Percentiles rank a stretch among this genome's conserved stretches.
These are phyloP conservation scores for Gouania willdenowi DNA, from an alignment of 2,797 vertebrate species.

Conservation along the genomic window DNA sequence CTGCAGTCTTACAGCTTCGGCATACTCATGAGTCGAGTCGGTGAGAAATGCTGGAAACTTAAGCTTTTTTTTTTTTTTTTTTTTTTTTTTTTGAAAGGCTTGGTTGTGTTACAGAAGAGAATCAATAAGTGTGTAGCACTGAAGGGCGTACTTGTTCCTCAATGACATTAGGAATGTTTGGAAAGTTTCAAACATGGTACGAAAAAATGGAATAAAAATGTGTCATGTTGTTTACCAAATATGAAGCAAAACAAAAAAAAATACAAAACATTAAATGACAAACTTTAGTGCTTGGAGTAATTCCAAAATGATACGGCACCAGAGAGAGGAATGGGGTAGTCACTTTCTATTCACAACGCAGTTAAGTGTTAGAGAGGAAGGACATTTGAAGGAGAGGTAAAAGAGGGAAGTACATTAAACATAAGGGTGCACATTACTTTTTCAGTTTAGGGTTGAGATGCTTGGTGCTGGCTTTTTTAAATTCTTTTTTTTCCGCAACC, in stretches of 20 bases:
- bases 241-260: not conserved
- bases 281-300: no score
- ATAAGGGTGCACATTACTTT: no score
- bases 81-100: not conserved
- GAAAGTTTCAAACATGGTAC: not conserved
- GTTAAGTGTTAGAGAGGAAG: no score
- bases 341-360: no score
- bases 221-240: not conserved
- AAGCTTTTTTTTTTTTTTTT: not conserved
- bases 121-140: not conserved
- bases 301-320: no score
- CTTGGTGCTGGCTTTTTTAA: no score
- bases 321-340: no score
- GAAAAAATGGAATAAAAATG: slow-evolving; percentile 1
- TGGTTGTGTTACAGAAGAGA: not conserved
- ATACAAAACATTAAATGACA: slow-evolving; percentile 28
- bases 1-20: slow-evolving; percentile 23
- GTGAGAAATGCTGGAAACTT: slow-evolving; percentile 2
- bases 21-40: slow-evolving; percentile 9
- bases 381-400: no score
- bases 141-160: not conserved
- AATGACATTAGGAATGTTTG: not conserved
- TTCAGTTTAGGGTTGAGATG: no score
- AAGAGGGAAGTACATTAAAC: no score
- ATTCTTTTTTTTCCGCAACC: no score